Evolutionary conservation across 2,888 invertebrate genomes (phyloP).

Genomic region (Spicauda simplicius): DNA sequence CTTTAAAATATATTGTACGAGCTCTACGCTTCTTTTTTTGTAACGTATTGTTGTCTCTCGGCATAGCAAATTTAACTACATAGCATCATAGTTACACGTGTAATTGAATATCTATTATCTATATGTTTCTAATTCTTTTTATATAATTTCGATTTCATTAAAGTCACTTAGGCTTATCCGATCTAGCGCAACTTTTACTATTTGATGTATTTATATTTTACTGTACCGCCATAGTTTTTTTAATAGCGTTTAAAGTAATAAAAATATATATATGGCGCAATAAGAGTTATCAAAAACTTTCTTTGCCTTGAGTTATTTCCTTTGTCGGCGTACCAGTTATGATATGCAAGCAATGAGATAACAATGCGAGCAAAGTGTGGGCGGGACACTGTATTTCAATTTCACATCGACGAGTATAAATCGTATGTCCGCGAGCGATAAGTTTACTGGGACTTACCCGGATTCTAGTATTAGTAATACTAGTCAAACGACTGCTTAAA

Average conservation of each 20-base stretch:
- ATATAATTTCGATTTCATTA: no score
- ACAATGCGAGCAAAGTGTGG: conserved; percentile 11
- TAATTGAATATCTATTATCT: no score
- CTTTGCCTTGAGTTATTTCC: background rate
- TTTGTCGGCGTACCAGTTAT: conserved; percentile 1
- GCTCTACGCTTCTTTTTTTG: no score
- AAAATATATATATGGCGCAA: background rate
- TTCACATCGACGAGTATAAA: conserved; percentile 10
- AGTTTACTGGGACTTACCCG: background rate
- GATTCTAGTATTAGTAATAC: background rate
- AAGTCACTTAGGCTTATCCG: background rate
- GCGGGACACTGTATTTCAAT: conserved; percentile 15
- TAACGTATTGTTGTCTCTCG: no score
- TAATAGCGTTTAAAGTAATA: background rate
- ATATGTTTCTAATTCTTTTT: no score
- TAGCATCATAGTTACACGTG: no score
- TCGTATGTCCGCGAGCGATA: background rate
- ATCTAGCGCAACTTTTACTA: background rate
- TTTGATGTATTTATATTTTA: background rate
- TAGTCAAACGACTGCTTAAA: background rate
- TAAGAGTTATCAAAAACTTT: background rate
- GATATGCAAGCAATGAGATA: conserved; percentile 14
- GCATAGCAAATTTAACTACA: no score
- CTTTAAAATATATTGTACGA: no score
- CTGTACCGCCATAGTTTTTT: background rate